phyloP scores from a whole-genome alignment of 1,140 invertebrate genomes.

The Nasonia giraulti region DNA sequence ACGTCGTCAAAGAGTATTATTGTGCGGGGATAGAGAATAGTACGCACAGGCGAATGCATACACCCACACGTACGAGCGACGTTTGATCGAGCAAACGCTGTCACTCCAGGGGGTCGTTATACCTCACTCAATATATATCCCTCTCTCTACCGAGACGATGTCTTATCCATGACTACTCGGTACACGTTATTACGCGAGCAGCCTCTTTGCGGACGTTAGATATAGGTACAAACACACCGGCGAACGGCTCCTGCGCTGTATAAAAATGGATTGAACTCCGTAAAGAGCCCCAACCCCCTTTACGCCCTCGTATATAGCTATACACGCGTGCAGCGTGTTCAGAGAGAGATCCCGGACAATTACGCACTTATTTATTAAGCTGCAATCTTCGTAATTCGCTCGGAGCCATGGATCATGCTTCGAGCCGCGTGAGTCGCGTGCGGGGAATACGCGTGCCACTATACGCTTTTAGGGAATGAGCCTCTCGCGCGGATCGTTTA shows the following conservation, averaged over 20 bases:
- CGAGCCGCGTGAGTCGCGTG: not conserved
- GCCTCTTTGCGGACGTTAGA: not conserved
- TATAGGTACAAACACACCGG: not conserved
- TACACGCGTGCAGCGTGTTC: no score
- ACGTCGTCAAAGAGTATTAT: not conserved
- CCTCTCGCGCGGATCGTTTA: not conserved
- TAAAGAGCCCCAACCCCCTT: not conserved
- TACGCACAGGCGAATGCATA: no score
- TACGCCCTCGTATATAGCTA: no score
- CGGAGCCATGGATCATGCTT: slow-evolving; percentile 2
- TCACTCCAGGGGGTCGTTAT: slow-evolving; percentile 60
- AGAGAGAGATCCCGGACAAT: not conserved
- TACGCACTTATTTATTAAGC: slow-evolving; percentile 34
- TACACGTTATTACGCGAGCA: slow-evolving; percentile 51
- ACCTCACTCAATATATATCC: slow-evolving; percentile 38
- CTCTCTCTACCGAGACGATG: slow-evolving; percentile 55
- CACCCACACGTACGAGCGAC: no score
- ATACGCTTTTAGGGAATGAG: slow-evolving; percentile 40
- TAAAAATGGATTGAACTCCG: not conserved
- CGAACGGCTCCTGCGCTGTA: no score
- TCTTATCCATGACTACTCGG: slow-evolving; percentile 57
- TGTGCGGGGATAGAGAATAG: not conserved
- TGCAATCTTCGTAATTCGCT: slow-evolving; percentile 20
- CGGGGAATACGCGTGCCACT: not conserved
- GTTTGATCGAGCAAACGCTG: slow-evolving; percentile 41